Evolutionary conservation across 2,888 invertebrate genomes (phyloP).

Genomic region (Chymomyza caudatula): DNA sequence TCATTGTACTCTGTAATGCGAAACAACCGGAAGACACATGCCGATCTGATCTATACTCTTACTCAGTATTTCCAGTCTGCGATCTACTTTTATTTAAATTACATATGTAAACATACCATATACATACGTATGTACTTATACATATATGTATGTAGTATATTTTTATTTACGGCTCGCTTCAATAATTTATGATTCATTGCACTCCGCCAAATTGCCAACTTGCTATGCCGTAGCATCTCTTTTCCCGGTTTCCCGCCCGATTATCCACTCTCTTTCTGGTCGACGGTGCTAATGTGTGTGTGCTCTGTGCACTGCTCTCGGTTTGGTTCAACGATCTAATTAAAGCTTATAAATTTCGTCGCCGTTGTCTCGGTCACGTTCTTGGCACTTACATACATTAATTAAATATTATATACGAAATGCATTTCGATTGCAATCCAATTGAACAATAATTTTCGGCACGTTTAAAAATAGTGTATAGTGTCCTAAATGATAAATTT

Average conservation of each 20-base stretch:
- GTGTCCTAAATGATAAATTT: no score
- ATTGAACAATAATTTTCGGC: background rate
- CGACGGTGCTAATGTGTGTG: background rate
- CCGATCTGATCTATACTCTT: background rate
- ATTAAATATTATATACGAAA: background rate
- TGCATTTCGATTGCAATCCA: background rate
- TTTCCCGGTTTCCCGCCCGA: background rate
- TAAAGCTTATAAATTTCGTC: conserved; percentile 63
- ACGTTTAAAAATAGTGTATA: no score
- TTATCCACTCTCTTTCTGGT: background rate
- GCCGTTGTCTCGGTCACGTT: conserved; percentile 7
- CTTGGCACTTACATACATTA: background rate
- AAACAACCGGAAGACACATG: no score
- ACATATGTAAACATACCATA: background rate
- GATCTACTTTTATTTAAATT: background rate
- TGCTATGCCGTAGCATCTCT: conserved; percentile 9
- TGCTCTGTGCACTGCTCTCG: conserved; percentile 1
- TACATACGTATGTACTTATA: background rate
- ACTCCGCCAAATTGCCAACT: conserved; percentile 29
- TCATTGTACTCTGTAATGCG: background rate
- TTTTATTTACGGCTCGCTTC: conserved; percentile 44
- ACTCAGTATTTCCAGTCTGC: no score
- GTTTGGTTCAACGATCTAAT: conserved; percentile 74
- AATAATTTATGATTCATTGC: conserved; percentile 63
- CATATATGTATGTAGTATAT: background rate